Conservation (phyloP, 2,113 vertebrate species). For the Erythrocebus patas region DNA sequence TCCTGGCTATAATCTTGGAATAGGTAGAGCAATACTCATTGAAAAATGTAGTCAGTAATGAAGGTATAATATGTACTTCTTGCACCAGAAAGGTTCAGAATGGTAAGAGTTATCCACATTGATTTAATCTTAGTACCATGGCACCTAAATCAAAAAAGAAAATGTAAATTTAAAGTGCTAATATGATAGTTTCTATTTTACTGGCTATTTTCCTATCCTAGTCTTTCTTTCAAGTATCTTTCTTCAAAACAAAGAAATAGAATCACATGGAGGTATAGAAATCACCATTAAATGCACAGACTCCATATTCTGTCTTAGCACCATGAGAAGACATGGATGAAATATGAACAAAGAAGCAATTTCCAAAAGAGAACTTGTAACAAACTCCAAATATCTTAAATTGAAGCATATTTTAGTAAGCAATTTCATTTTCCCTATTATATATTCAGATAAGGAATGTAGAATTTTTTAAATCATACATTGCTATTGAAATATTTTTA, state of each 20-base stretch:
- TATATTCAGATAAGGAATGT: constrained; percentile 20
- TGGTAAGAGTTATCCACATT: background rate
- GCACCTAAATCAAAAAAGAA: background rate
- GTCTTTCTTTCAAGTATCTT: background rate
- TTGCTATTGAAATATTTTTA: constrained; percentile 30
- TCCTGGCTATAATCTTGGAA: background rate
- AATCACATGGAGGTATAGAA: background rate
- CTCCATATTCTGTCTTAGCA: background rate
- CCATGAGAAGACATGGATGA: background rate
- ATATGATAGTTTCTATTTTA: background rate
- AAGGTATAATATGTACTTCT: background rate
- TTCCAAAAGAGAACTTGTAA: constrained; percentile 24
- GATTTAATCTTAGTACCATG: background rate
- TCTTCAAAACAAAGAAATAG: background rate
- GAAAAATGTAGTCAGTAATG: background rate
- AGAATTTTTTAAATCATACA: constrained; percentile 15
- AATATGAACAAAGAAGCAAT: constrained; percentile 36
- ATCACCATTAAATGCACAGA: background rate
- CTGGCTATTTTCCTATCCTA: background rate
- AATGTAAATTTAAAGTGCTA: constrained; percentile 7
- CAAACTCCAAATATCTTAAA: constrained; percentile 22
- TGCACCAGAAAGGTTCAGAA: background rate
- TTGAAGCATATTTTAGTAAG: background rate
- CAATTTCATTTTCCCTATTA: constrained; percentile 25
- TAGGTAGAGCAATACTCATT: background rate